Percentiles rank a stretch among this genome's conserved stretches.
Conservation (phyloP, 2,888 invertebrate species). For the Philopedon plagiatum region DNA sequence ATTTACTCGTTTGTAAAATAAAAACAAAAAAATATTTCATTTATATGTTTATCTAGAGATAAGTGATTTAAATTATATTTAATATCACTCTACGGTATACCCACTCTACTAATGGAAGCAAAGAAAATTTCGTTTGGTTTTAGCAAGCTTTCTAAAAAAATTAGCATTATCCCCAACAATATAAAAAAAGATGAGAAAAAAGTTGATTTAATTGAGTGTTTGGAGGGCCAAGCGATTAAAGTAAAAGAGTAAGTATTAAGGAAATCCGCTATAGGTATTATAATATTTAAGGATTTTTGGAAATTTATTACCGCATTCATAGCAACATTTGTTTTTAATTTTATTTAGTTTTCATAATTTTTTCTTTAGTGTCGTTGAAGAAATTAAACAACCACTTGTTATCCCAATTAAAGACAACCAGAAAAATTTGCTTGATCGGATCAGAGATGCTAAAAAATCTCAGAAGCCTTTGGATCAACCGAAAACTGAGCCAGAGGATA, state of each 20-base stretch:
- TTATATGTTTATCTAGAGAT: too few relatives aligned
- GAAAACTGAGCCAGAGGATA: constrained; percentile 56
- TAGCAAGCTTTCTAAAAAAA: constrained; percentile 76
- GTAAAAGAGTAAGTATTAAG: constrained; percentile 77
- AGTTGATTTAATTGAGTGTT: constrained; percentile 81
- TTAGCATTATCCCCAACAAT: constrained; percentile 65
- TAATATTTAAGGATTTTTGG: not conserved
- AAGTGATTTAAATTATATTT: too few relatives aligned
- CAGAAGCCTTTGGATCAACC: not conserved
- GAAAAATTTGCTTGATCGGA: constrained; percentile 70
- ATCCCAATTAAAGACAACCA: constrained; percentile 76
- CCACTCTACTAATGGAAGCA: constrained; percentile 58
- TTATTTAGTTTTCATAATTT: not conserved
- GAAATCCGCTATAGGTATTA: not conserved
- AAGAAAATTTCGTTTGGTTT: constrained; percentile 89
- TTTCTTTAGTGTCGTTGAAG: constrained; percentile 70
- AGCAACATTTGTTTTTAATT: too few relatives aligned
- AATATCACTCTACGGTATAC: too few relatives aligned
- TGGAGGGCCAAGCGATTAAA: constrained; percentile 84
- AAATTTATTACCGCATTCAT: not conserved
- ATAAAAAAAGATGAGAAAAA: constrained; percentile 72
- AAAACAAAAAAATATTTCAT: too few relatives aligned
- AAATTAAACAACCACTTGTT: constrained; percentile 72
- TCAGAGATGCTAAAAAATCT: constrained; percentile 70
- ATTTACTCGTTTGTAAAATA: too few relatives aligned